These are phyloP conservation scores for Mayetiola destructor DNA, from an alignment of 2,888 invertebrate genomes.

Conservation along the genomic window DNA sequence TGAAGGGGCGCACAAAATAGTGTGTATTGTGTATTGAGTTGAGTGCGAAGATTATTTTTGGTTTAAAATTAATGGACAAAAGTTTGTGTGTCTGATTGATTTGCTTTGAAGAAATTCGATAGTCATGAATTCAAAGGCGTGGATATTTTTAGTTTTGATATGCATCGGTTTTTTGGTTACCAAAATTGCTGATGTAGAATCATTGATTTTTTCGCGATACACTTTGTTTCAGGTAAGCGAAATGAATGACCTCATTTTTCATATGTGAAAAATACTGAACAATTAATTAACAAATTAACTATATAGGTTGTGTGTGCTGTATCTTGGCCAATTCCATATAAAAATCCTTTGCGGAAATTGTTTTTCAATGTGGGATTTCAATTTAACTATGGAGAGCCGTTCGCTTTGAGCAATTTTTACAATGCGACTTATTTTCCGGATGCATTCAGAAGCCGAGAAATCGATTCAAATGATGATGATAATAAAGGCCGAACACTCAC, in stretches of 20 bases:
- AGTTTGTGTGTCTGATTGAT: background rate
- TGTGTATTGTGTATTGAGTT: background rate
- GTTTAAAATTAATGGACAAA: background rate
- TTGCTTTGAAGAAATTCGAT: background rate
- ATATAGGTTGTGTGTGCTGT: constrained; percentile 22
- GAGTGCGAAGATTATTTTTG: background rate
- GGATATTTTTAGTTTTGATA: background rate
- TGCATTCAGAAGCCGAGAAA: background rate
- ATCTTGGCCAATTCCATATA: constrained; percentile 28
- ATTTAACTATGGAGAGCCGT: constrained; percentile 29
- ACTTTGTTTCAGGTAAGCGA: constrained; percentile 15
- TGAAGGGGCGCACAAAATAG: background rate
- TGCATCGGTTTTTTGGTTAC: background rate
- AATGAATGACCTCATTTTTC: no score
- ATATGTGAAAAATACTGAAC: no score
- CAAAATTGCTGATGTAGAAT: background rate
- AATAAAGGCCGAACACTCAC: background rate
- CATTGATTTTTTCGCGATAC: constrained; percentile 15
- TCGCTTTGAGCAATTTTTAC: constrained; percentile 26
- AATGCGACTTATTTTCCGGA: constrained; percentile 18
- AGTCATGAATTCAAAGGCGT: background rate
- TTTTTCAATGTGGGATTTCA: constrained; percentile 33
- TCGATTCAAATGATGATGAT: background rate
- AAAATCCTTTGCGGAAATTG: constrained; percentile 25
- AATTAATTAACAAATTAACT: no score